Conservation (phyloP, 2,888 invertebrate species). For the Tetragonula carbonaria region DNA sequence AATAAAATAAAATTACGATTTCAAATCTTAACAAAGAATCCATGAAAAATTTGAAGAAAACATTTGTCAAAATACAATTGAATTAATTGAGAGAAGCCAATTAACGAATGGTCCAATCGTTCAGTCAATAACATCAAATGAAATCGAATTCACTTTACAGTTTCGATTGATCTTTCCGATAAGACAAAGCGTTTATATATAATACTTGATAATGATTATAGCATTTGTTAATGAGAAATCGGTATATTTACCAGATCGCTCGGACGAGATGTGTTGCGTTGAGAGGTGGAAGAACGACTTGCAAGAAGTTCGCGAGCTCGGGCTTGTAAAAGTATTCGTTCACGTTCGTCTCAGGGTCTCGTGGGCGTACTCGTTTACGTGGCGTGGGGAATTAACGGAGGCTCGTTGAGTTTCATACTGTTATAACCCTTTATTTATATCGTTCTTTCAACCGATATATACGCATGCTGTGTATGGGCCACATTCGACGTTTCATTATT, state of each 20-base stretch:
- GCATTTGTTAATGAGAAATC: conserved; percentile 33
- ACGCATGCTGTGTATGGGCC: not conserved
- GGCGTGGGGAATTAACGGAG: conserved; percentile 50
- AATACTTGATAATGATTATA: conserved; percentile 8
- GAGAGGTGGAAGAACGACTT: conserved; percentile 74
- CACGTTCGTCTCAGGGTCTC: conserved; percentile 59
- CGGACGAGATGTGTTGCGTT: conserved; percentile 71
- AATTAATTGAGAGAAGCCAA: conserved; percentile 1
- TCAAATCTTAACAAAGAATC: not conserved
- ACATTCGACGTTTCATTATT: not conserved
- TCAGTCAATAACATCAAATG: conserved; percentile 19
- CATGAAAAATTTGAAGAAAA: not conserved
- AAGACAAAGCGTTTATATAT: conserved; percentile 2
- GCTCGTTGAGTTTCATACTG: conserved; percentile 30
- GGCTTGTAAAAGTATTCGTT: conserved; percentile 62
- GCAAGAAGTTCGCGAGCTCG: conserved; percentile 60
- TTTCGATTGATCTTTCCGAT: not conserved
- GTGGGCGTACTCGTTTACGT: conserved; percentile 65
- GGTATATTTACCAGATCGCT: conserved; percentile 71
- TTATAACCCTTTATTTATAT: conserved; percentile 33
- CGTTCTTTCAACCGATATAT: conserved; percentile 1
- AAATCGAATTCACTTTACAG: conserved; percentile 5
- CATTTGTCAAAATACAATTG: not conserved
- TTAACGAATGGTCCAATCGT: not conserved
- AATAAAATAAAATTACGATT: not conserved